Percentiles rank a stretch among this genome's conserved stretches.
phyloP scores from a whole-genome alignment of 2,888 invertebrate genomes.

The Nasonovia ribisnigri region DNA sequence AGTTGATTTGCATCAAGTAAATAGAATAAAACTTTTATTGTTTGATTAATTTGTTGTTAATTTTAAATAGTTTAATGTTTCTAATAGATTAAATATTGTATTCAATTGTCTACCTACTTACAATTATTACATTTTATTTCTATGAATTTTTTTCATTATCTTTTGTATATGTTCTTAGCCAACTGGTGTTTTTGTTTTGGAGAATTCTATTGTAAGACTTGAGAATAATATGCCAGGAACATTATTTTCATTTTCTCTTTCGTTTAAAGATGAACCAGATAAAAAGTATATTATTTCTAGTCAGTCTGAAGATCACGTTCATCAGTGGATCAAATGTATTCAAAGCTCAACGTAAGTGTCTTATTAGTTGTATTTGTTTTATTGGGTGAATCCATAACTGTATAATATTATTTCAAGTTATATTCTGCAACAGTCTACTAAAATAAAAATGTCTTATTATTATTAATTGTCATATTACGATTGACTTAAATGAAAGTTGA shows the following conservation, averaged over 20 bases:
- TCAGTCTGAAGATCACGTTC: constrained; percentile 78
- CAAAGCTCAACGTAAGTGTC: constrained; percentile 75
- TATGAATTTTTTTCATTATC: background rate
- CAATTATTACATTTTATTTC: background rate
- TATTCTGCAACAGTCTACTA: background rate
- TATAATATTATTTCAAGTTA: background rate
- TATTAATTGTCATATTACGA: background rate
- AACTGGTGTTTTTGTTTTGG: constrained; percentile 80
- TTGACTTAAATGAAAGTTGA: background rate
- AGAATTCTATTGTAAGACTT: constrained; percentile 79
- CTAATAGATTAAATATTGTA: background rate
- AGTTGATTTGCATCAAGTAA: constrained; percentile 71
- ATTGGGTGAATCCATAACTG: background rate
- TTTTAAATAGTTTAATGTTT: background rate
- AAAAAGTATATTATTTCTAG: constrained; percentile 81
- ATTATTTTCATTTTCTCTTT: constrained; percentile 82
- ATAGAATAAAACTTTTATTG: background rate
- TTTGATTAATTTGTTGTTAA: background rate
- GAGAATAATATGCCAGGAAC: constrained; percentile 76
- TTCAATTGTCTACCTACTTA: background rate
- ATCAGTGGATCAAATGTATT: constrained; percentile 79
- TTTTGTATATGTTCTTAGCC: constrained; percentile 72
- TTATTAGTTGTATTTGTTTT: background rate
- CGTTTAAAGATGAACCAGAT: constrained; percentile 78
- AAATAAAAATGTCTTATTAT: constrained; percentile 15